Percentiles rank a stretch among this genome's conserved stretches.
Conservation (phyloP, 2,888 invertebrate genomes). For the Brenthis daphne region DNA sequence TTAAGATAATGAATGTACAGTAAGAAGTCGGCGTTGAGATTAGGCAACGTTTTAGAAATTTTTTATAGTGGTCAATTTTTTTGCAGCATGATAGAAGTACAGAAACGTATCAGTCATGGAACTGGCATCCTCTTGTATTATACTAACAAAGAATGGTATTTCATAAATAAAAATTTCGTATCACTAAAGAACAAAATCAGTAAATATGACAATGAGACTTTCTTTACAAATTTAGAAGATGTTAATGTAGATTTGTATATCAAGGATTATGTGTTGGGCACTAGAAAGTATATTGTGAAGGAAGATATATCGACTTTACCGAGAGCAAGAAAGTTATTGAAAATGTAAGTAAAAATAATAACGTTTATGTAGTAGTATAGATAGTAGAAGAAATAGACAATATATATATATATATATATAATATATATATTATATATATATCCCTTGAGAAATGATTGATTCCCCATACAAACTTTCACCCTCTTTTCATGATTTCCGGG, state of each 20-base stretch:
- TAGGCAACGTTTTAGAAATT: too few relatives aligned
- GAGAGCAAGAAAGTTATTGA: slow-evolving; percentile 84
- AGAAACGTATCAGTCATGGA: slow-evolving; percentile 84
- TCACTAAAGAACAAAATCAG: slow-evolving; percentile 80
- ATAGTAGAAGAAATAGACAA: too few relatives aligned
- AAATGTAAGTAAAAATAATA: slow-evolving; percentile 70
- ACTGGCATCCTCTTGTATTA: slow-evolving; percentile 89
- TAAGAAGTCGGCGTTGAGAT: too few relatives aligned
- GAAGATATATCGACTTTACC: slow-evolving; percentile 90
- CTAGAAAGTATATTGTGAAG: slow-evolving; percentile 90
- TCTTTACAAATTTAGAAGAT: slow-evolving; percentile 75
- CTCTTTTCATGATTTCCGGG: too few relatives aligned
- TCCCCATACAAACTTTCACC: too few relatives aligned
- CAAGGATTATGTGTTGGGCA: slow-evolving; percentile 87
- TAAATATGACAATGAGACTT: slow-evolving; percentile 82
- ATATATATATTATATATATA: too few relatives aligned
- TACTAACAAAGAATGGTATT: slow-evolving; percentile 91
- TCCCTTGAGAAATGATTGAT: too few relatives aligned
- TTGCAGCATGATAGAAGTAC: slow-evolving; percentile 84
- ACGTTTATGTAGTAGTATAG: too few relatives aligned
- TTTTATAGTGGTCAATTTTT: slow-evolving; percentile 10
- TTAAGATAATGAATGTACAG: too few relatives aligned
- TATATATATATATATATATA: too few relatives aligned
- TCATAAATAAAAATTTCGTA: slow-evolving; percentile 84
- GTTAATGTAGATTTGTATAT: slow-evolving; percentile 60